Percentiles rank a stretch among this genome's conserved stretches.
Evolutionary conservation across 2,888 invertebrate genomes (phyloP).

Genomic region (Cephus pygmeus): DNA sequence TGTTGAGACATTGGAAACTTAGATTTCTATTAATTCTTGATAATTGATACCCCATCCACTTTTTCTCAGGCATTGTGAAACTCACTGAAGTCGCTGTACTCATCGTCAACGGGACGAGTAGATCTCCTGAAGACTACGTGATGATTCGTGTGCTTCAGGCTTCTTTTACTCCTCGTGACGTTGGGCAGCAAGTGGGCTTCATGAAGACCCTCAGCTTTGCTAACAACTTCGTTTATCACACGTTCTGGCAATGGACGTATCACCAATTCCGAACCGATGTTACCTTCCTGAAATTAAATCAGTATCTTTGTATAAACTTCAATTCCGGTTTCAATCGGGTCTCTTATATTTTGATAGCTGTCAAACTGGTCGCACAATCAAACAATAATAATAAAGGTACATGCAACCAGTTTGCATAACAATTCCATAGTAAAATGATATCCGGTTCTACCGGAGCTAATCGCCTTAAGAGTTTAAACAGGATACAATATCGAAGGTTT

Average conservation of each 20-base stretch:
- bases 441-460: neutral
- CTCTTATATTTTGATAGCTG: neutral
- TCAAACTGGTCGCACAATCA: neutral
- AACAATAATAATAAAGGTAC: neutral
- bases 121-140: slow-evolving; percentile 84
- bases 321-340: neutral
- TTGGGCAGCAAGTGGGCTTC: slow-evolving; percentile 54
- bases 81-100: slow-evolving; percentile 86
- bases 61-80: slow-evolving; percentile 7
- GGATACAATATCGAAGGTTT: neutral
- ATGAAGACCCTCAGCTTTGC: slow-evolving; percentile 46
- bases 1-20: slow-evolving; percentile 8
- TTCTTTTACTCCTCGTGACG: slow-evolving; percentile 67
- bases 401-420: neutral
- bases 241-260: slow-evolving; percentile 87
- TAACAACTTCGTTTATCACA: slow-evolving; percentile 65
- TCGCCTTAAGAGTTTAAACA: neutral
- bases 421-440: slow-evolving; percentile 17
- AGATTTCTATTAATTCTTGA: neutral
- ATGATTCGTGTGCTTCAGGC: slow-evolving; percentile 69
- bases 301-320: slow-evolving; percentile 1
- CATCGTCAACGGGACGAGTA: slow-evolving; percentile 70
- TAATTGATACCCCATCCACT: neutral
- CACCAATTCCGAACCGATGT: slow-evolving; percentile 89
- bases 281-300: slow-evolving; percentile 79